Evolutionary conservation across 1,140 invertebrate species (phyloP).

Genomic region (Hylaeus anthracinus): DNA sequence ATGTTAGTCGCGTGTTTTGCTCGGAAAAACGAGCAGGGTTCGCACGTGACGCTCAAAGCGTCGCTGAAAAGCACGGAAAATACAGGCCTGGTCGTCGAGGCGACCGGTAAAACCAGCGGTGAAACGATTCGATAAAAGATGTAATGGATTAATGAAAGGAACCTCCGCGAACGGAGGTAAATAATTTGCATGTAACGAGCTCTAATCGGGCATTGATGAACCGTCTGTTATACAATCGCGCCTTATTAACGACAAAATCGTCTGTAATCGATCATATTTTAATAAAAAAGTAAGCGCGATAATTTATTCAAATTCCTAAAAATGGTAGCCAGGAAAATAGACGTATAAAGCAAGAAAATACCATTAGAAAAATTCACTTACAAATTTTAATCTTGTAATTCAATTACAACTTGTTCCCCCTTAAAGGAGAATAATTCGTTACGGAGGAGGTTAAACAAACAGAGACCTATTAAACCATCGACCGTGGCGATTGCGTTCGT

Average conservation of each 20-base stretch:
- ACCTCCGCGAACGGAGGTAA: background rate
- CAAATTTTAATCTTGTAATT: too few species aligned
- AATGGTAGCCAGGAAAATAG: too few species aligned
- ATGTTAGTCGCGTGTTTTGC: background rate
- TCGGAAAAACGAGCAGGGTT: background rate
- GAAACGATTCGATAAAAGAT: background rate
- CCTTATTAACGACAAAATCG: conserved; percentile 10
- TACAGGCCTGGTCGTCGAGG: background rate
- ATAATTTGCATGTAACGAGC: background rate
- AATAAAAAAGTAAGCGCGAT: too few species aligned
- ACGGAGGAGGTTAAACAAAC: background rate
- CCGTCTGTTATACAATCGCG: background rate
- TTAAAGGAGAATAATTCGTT: too few species aligned
- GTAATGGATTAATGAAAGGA: conserved; percentile 18
- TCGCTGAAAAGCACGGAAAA: background rate
- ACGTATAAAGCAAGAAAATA: too few species aligned
- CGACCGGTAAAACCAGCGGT: background rate
- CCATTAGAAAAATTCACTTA: too few species aligned
- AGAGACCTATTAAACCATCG: background rate
- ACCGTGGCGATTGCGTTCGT: background rate
- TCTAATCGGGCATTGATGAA: background rate
- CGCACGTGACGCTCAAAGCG: background rate
- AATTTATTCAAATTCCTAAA: too few species aligned
- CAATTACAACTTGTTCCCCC: too few species aligned
- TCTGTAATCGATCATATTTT: background rate